Evolutionary conservation across 1,140 invertebrate genomes (phyloP), one percentile per base, ranked within the genome.

Genomic region (Trichonephila clavipes): DNA sequence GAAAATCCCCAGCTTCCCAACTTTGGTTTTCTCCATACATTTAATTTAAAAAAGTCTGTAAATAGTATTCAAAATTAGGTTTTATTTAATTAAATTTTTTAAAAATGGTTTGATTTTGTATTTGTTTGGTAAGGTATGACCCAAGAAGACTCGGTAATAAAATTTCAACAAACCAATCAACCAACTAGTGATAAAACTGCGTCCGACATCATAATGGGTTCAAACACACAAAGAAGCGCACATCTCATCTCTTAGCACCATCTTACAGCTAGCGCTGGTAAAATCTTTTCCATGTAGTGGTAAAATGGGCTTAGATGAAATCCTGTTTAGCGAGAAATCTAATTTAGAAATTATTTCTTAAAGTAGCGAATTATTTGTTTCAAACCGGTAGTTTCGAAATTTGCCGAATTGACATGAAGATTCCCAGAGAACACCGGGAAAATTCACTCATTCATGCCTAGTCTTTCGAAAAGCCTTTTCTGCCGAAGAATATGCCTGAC

Each of bases 291-390:
- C 59, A 61, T 2, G 61, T 24, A 18, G 81, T 24, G 8, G 21
- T 64, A 28, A 72, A 92, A 72, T 87, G 18, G 14, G 64, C 85
- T 92, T 87, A 92, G 44, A 44, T 21, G 81, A 77, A 92, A 92
- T 92, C 83, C 64, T 72, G 64, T 92, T 92, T 77, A 87, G 64
- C 24, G 40, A 69, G 62, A 90, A 92, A 92, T 92, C 83, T 62
- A 92, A 92, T 92, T 92, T 86, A n/a, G 51, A 40, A 72, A 83
- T 91, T 59, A 19, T 69, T 88, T 69, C 81, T 19, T 16, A n/a
- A 92, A 87, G 66, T 51, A 61, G 62, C 62, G 64, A 87, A 87
- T 92, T 87, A 92, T 92, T 92, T 86, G 91, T 77, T 87, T 72
- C 83, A 44, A 87, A 92, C 58, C 28, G 64, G 61, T 66, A 86